A percentile compares a stretch with the other conserved stretches of the same genome.
Evolutionary conservation across 37 sponge, comb jelly and placozoan species (phyloP).

Genomic region (Aphrocallistes beatrix): DNA sequence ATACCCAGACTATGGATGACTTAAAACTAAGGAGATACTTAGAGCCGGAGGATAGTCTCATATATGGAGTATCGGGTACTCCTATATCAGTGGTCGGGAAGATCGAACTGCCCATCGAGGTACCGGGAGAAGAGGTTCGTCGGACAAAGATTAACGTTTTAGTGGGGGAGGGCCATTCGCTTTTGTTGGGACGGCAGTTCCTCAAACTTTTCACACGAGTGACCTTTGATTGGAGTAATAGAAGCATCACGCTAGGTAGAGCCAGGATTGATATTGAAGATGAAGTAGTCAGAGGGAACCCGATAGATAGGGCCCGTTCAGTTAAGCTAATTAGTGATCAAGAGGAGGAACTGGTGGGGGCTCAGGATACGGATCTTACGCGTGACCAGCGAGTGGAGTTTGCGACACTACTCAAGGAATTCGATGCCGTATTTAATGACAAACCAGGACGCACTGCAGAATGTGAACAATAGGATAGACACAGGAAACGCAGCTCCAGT

Average conservation of each 20-base stretch:
- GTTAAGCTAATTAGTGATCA: not conserved
- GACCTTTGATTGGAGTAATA: not conserved
- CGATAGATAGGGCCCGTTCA: not conserved
- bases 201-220: not conserved
- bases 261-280: not conserved
- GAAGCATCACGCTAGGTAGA: not conserved
- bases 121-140: not conserved
- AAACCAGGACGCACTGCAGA: not conserved
- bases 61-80: constrained; percentile 5
- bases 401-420: not conserved
- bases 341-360: too few relatives aligned
- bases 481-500: constrained; percentile 15
- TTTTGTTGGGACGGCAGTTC: not conserved
- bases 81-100: not conserved
- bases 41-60: not conserved
- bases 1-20: constrained; percentile 7
- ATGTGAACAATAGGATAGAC: constrained; percentile 10
- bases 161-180: not conserved
- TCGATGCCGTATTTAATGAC: not conserved
- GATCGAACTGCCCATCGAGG: not conserved
- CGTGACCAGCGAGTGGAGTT: not conserved
- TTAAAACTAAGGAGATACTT: not conserved
- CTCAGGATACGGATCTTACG: too few relatives aligned
- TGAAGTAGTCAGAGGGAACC: not conserved
- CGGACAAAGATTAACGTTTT: not conserved